Conservation (phyloP, 2,888 invertebrate species). For the Acanthosepion pharaonis region DNA sequence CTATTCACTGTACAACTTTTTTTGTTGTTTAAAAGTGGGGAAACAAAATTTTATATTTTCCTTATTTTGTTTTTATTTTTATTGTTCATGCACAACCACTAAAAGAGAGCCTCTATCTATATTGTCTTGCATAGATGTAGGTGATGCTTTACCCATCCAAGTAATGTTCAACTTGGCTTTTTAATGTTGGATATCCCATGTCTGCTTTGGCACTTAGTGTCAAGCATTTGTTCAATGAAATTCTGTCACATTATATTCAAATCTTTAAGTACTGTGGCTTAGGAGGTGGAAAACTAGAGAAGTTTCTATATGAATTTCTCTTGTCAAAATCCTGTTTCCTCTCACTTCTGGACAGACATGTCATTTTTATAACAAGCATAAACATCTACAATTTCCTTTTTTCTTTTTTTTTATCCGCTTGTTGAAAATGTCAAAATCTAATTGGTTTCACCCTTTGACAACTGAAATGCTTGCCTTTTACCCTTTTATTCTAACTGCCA, state of each 20-base stretch:
- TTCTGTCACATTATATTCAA: not conserved
- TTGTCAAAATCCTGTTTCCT: not conserved
- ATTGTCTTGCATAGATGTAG: not conserved
- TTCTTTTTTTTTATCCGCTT: not conserved
- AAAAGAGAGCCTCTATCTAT: not conserved
- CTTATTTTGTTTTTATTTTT: no score
- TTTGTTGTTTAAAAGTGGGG: no score
- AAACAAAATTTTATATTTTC: no score
- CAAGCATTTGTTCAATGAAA: not conserved
- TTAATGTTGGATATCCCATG: not conserved
- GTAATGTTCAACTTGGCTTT: not conserved
- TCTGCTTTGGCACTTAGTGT: slow-evolving; percentile 1
- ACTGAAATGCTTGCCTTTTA: not conserved
- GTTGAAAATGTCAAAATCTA: not conserved
- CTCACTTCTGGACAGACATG: not conserved
- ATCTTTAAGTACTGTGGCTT: not conserved
- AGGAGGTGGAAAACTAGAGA: not conserved
- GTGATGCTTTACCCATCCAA: not conserved
- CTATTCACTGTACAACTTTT: no score
- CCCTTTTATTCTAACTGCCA: no score
- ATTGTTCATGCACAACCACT: no score
- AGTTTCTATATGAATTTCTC: not conserved
- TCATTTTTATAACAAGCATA: not conserved
- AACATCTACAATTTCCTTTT: not conserved
- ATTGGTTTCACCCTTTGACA: not conserved